These are phyloP conservation scores for Ceyx erithaca DNA, from an alignment of 2,797 vertebrate genomes.

Conservation along the genomic window DNA sequence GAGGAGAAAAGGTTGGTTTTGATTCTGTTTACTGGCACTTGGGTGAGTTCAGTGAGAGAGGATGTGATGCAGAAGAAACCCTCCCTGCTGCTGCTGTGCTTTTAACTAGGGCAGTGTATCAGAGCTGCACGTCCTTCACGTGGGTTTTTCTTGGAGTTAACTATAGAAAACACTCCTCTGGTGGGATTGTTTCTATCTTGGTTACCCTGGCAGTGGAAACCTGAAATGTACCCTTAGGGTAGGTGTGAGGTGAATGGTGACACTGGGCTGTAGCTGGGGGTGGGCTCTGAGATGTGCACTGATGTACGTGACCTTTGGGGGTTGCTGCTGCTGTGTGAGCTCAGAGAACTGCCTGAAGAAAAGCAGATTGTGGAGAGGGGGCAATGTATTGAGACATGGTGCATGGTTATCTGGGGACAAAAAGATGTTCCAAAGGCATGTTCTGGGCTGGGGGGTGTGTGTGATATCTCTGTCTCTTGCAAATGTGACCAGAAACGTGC, in stretches of 20 bases:
- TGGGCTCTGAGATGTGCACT: rapidly evolving
- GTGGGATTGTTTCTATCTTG: background rate
- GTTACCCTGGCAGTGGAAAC: background rate
- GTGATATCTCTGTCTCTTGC: background rate
- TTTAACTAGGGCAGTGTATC: background rate
- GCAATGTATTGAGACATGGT: rapidly evolving
- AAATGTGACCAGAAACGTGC: rapidly evolving
- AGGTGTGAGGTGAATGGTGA: background rate
- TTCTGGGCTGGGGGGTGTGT: background rate
- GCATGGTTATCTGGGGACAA: rapidly evolving
- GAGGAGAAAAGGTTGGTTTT: background rate
- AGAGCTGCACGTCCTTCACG: background rate
- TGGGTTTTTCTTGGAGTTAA: background rate
- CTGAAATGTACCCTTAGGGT: background rate
- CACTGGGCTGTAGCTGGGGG: background rate
- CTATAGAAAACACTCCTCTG: background rate
- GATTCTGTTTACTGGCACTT: background rate
- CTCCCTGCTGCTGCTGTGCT: background rate
- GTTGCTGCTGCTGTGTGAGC: background rate
- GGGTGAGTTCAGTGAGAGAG: background rate
- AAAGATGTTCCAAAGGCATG: background rate
- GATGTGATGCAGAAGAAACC: background rate
- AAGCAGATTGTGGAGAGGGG: background rate
- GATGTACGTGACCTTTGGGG: background rate
- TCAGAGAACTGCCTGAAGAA: background rate